Evolutionary conservation across 2,113 vertebrate genomes (phyloP).

Genomic region (Petrocephalus zakoni): DNA sequence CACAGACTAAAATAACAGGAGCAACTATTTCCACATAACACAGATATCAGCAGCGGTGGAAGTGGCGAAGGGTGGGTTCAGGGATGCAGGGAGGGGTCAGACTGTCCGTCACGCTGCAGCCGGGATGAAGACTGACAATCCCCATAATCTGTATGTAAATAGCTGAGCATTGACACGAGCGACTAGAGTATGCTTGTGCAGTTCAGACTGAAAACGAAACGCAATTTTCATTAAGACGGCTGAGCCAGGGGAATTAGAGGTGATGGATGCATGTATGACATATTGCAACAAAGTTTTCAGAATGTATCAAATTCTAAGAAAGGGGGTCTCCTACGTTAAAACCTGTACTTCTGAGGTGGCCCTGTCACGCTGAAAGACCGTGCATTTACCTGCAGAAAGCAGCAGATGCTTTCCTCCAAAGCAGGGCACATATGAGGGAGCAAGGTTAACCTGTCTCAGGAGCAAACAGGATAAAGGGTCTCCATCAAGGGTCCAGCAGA

Average conservation of each 20-base stretch:
- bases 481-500: background rate
- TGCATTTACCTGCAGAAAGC: background rate
- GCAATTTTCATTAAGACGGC: background rate
- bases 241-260: background rate
- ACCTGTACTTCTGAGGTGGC: background rate
- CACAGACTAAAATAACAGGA: slow-evolving; percentile 45
- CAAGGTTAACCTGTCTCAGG: background rate
- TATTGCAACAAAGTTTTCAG: background rate
- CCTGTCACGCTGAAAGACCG: background rate
- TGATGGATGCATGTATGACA: background rate
- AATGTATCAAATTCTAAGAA: background rate
- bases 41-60: slow-evolving; percentile 38
- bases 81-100: slow-evolving; percentile 29
- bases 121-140: slow-evolving; percentile 29
- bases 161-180: slow-evolving; percentile 22
- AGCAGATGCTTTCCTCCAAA: background rate
- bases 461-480: background rate
- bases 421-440: background rate
- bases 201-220: background rate
- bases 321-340: background rate
- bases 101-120: slow-evolving; percentile 22
- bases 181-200: background rate
- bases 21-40: slow-evolving; percentile 34
- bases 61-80: slow-evolving; percentile 33
- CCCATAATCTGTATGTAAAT: slow-evolving; percentile 36